Base-by-base conservation (phyloP, 2,797 vertebrate genomes). In the Paedocypris micromegethes region DNA sequence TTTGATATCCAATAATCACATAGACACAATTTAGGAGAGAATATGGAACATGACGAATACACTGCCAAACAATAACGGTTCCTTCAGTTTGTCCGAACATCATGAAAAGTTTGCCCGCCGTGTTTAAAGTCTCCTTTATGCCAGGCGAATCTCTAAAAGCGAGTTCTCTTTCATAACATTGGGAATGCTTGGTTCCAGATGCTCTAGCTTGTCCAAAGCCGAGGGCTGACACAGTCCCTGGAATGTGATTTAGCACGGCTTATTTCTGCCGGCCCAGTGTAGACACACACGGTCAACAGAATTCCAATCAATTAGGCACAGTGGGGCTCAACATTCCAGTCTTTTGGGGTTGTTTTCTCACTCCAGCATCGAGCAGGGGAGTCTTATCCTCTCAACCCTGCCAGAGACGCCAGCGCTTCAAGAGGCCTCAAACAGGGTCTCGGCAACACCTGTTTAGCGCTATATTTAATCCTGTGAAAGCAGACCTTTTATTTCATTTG, bases 291-390 rank as follows among this genome's bases (percentile, higher is more conserved):
- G 74, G 70, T 71, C 60, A 65, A 76, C 72, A 74, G 70, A 84
- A 86, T 86, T 87, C 84, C 84, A 79, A 82, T 84, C 82, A 82
- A 83, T 83, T 86, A 81, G 83, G 78, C 81, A 82, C 85, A 81
- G 81, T 80, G 39, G 46, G 72, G 77, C 78, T 85, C 81, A 76
- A 74, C 83, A 86, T 86, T 84, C 84, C 84, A 79, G 77, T 63
- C 59, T 73, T 79, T 70, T 73, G 72, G 78, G 78, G 75, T 79
- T 77, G 80, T 75, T 79, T 79, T 81, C 77, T 77, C 80, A 74
- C 58, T 77, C 75, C 72, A 74, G 73, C 64, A 75, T 75, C 75
- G 74, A 72, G 56, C 63, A 70, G 71, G 78, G 75, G 73, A 80
- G 79, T 80, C 50, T 74, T 69, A 65, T 70, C 71, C 74, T 69